Base-by-base conservation (phyloP, 2,113 vertebrate genomes). In the Gasterosteus aculeatus region DNA sequence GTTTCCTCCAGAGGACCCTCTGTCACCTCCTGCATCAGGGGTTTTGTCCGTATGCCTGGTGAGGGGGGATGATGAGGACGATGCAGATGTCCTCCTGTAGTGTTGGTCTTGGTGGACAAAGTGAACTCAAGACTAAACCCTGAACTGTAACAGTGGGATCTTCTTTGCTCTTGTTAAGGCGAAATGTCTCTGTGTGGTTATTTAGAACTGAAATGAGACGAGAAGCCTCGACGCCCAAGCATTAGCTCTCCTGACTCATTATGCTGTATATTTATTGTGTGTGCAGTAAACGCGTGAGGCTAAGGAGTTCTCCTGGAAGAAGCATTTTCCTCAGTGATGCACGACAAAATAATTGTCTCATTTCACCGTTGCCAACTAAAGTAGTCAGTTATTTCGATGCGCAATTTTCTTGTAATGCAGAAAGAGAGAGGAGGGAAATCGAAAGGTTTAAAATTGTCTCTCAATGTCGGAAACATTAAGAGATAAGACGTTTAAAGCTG, bases 121-220 rank as follows among this genome's bases (percentile, higher is more conserved):
- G n/a, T n/a, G n/a, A n/a, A 26, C 22, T 26, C 22, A 26, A 26
- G 22, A 26, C 22, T 68, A 74, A 64, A 58, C 26, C n/a, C 26
- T 56, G 7, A 64, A 38, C 65, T 69, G 63, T 46, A 16, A 19
- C 16, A 41, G 60, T 33, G 44, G 46, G 46, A 53, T 81, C 77
- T 54, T 44, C 10, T 53, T 60, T 57, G 41, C 57, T 63, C 56
- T 79, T 60, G 38, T 72, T 29, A 41, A 67, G 46, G 38, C 77
- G 53, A 31, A 77, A 22, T 56, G 57, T 49, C 46, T n/a, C 41
- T 7, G 38, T 8, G 0, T 4, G 10, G 58, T 77, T 75, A 68
- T 72, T 85, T 42, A 49, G 44, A 85, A 69, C 15, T 39, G 70
- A 64, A 87, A 76, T 78, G 29, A 83, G 75, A 83, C 77, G 75